phyloP scores from a whole-genome alignment of 2,888 invertebrate species.

The Lasius platythorax region DNA sequence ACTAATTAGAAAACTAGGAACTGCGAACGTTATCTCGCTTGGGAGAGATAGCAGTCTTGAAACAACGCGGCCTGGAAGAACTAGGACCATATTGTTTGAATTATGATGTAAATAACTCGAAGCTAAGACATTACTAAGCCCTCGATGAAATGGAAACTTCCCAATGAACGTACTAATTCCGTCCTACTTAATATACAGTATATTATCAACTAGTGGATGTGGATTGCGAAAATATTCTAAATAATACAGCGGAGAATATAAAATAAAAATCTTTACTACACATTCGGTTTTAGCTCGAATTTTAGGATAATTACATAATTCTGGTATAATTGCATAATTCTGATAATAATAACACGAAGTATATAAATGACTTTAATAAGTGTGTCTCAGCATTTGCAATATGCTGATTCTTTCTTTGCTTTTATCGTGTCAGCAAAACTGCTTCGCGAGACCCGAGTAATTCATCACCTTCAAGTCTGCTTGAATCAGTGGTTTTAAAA shows the following conservation, averaged over 20 bases:
- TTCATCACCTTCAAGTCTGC: slow-evolving; percentile 55
- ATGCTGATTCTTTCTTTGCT: slow-evolving; percentile 58
- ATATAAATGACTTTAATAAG: not conserved
- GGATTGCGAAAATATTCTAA: not conserved
- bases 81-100: slow-evolving; percentile 58
- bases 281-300: not conserved
- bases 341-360: not conserved
- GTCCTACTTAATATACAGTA: not conserved
- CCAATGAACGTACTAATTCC: slow-evolving; percentile 19
- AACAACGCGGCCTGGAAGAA: slow-evolving; percentile 36
- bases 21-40: slow-evolving; percentile 46
- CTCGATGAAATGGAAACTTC: slow-evolving; percentile 27
- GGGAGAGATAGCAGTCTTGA: slow-evolving; percentile 48
- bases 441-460: slow-evolving; percentile 48
- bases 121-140: slow-evolving; percentile 41
- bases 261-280: not conserved
- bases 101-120: slow-evolving; percentile 60
- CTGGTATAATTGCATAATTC: not conserved
- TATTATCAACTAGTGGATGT: not conserved
- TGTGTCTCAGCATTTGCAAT: slow-evolving; percentile 19
- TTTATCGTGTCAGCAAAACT: slow-evolving; percentile 58
- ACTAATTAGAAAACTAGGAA: slow-evolving; percentile 63
- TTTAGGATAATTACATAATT: not conserved
- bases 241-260: not conserved
- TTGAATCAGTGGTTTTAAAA: slow-evolving; percentile 31